A percentile compares a stretch with the other conserved stretches of the same genome.
Evolutionary conservation across 2,113 vertebrate species (phyloP).

Genomic region (Actenoides lindsayi): DNA sequence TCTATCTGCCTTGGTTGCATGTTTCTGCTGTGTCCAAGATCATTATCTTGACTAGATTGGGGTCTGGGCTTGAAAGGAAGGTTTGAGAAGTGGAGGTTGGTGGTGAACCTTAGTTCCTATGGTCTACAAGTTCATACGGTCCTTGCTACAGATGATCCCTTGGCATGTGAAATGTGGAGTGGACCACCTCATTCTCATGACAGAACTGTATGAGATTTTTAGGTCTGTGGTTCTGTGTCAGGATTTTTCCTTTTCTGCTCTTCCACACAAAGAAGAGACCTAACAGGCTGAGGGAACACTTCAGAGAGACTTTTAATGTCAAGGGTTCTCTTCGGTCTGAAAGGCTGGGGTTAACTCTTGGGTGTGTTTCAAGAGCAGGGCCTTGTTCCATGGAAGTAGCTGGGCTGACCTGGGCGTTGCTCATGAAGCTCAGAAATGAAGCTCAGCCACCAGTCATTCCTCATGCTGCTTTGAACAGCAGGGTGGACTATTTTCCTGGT

Average conservation of each 20-base stretch:
- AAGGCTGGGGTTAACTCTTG: background rate
- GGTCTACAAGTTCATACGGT: background rate
- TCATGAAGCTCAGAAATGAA: background rate
- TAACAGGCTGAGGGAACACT: background rate
- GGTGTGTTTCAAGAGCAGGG: background rate
- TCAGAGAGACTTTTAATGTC: background rate
- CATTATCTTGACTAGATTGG: fast-evolving
- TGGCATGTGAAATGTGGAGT: fast-evolving
- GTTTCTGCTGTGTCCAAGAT: background rate
- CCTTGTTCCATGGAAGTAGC: background rate
- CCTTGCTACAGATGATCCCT: background rate
- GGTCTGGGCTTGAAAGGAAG: background rate
- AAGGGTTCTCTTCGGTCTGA: fast-evolving
- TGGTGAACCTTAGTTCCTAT: background rate
- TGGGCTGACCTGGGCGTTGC: background rate
- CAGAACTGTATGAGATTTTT: background rate
- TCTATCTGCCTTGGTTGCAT: background rate
- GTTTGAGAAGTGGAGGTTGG: background rate
- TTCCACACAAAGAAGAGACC: background rate
- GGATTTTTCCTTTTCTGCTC: background rate
- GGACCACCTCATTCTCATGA: background rate
- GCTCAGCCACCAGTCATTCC: background rate
- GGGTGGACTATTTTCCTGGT: background rate
- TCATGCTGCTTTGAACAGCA: background rate
- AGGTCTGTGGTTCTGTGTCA: background rate